Percentiles rank a stretch among this genome's conserved stretches.
Conservation (phyloP, 2,797 vertebrate genomes). For the Neosilurus hyrtlii region DNA sequence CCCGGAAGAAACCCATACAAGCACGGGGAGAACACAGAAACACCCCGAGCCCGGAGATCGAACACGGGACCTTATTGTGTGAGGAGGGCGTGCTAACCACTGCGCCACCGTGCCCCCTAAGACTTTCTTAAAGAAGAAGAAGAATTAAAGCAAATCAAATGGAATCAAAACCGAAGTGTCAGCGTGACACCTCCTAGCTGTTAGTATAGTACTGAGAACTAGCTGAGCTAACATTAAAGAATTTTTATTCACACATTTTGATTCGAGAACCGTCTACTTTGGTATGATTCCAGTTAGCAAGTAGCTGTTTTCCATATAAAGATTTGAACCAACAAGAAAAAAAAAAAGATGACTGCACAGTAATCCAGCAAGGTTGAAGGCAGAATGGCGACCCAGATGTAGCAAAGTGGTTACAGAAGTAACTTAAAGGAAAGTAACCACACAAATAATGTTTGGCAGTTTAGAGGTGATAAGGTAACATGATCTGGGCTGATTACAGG, state of each 20-base stretch:
- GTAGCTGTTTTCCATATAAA: background rate
- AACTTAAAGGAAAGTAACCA: conserved; percentile 15
- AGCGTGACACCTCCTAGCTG: background rate
- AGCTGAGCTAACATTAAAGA: background rate
- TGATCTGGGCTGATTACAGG: background rate
- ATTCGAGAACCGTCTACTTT: background rate
- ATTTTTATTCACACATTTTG: background rate
- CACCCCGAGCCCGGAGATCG: too few species aligned
- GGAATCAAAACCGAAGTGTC: background rate
- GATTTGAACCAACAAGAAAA: background rate
- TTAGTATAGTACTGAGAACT: background rate
- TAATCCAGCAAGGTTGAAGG: background rate
- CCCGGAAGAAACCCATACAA: too few species aligned
- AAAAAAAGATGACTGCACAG: background rate
- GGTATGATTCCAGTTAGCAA: background rate
- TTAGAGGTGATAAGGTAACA: background rate
- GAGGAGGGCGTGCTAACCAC: too few species aligned
- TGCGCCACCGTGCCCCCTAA: too few species aligned
- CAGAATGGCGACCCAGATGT: conserved; percentile 13
- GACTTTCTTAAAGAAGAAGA: too few species aligned
- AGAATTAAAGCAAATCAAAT: background rate
- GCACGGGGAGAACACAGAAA: too few species aligned
- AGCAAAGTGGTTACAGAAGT: background rate
- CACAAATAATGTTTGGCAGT: background rate
- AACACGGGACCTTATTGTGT: too few species aligned